Percentiles rank a stretch among this genome's conserved stretches.
phyloP scores from a whole-genome alignment of 2,888 invertebrate species.

The Sinopyrophorus schimmeli region DNA sequence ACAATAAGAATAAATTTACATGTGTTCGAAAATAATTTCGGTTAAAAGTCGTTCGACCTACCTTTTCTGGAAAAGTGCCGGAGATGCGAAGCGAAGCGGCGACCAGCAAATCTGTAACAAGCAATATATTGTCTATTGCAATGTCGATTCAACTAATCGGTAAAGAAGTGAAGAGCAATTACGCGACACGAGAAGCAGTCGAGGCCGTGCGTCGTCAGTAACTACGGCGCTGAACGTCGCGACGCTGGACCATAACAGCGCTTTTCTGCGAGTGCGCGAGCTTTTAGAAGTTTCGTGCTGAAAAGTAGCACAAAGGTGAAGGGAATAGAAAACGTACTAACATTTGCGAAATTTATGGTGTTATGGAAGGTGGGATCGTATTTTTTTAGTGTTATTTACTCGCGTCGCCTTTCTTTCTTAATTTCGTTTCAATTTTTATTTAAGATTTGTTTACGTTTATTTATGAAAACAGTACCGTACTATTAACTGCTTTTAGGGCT shows the following conservation, averaged over 20 bases:
- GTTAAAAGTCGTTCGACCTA: background rate
- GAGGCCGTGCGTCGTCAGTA: constrained; percentile 42
- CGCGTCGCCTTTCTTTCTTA: no score
- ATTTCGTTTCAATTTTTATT: no score
- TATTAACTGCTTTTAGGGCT: no score
- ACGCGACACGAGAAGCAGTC: constrained; percentile 36
- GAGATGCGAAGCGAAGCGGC: background rate
- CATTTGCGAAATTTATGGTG: constrained; percentile 17
- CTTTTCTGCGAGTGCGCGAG: constrained; percentile 30
- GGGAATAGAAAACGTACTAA: constrained; percentile 18
- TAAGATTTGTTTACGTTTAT: no score
- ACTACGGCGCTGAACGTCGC: constrained; percentile 43
- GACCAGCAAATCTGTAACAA: background rate
- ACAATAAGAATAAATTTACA: no score
- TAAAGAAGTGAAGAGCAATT: constrained; percentile 7
- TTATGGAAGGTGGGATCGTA: constrained; percentile 8
- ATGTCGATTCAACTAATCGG: constrained; percentile 16
- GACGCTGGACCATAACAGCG: constrained; percentile 38
- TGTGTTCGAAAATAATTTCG: no score
- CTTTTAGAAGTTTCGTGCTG: constrained; percentile 25
- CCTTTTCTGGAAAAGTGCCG: background rate
- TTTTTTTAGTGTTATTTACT: no score
- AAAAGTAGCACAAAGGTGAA: constrained; percentile 29
- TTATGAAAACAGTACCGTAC: no score
- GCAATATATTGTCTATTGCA: constrained; percentile 1